Evolutionary conservation across 2,797 vertebrate genomes (phyloP).

Genomic region (Tragelaphus eurycerus): DNA sequence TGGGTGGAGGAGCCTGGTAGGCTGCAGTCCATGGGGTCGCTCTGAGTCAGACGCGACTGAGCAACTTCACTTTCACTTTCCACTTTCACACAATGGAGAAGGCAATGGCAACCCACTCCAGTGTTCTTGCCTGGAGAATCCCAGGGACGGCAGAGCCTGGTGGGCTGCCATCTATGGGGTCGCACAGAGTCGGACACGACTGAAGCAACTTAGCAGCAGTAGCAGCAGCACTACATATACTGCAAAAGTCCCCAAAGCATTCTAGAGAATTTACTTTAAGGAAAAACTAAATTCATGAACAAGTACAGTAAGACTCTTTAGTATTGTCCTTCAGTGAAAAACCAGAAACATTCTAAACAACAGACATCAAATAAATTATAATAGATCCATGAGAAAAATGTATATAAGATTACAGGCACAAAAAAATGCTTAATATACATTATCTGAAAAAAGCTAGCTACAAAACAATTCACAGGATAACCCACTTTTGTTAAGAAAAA

Average conservation of each 20-base stretch:
- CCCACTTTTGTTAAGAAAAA: not conserved
- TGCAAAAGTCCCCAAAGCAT: not conserved
- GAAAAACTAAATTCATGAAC: not conserved
- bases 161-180: too few species aligned
- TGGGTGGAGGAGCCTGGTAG: too few species aligned
- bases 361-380: not conserved
- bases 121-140: too few species aligned
- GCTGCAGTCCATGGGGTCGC: too few species aligned
- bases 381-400: not conserved
- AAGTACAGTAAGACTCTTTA: not conserved
- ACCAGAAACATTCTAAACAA: not conserved
- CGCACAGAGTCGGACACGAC: too few species aligned
- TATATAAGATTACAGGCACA: accelerated
- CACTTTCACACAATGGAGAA: too few species aligned
- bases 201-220: too few species aligned
- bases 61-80: too few species aligned
- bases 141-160: too few species aligned
- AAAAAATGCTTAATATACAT: not conserved
- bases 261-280: not conserved
- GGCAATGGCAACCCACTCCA: too few species aligned
- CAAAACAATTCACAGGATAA: not conserved
- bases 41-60: too few species aligned
- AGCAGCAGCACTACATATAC: too few species aligned
- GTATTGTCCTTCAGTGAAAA: not conserved
- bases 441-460: not conserved